Base-by-base conservation (phyloP, 1,140 invertebrate genomes). In the Triops cancriformis region DNA sequence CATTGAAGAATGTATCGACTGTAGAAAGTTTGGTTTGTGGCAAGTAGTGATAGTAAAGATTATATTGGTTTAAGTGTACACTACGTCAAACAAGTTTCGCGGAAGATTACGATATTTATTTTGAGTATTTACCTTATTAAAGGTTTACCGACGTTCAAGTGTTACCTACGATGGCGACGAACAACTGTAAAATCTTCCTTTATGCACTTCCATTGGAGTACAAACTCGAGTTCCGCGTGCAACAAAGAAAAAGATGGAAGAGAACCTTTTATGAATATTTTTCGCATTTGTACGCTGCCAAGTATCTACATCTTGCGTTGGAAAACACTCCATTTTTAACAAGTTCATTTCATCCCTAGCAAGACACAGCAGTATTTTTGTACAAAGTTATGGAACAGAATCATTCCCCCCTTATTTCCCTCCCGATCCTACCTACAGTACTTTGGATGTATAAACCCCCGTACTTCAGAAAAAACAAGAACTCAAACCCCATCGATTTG, bases 91-190 rank as follows among this genome's bases (percentile, higher is more conserved):
- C 31, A 51, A 42, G 1, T 72, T 45, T 26, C 1, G 18, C 6
- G 18, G 0, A 3, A 64, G 23, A 64, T 18, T 12, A 51, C 2
- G 51, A 12, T 76, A 18, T 64, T 12, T 26, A 27, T 9, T 51
- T 14, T 27, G n/a, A n/a, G 26, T 41, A 23, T 43, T 6, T 42
- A 43, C 23, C 9, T 31, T 64, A 73, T 10, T 10, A 74, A 4
- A 78, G 77, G 77, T 78, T 14, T 78, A 78, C 42, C 64, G 77
- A 26, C 73, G 77, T 43, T 73, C 77, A 23, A 78, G 77, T 27
- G 77, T 73, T 14, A 74, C 72, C 41, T 78, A 78, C 41, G 77
- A 78, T 26, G 77, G 77, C 73, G 77, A 78, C 43, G 77, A 78
- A 43, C 77, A 78, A 73, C 73, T 78, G 14, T 78, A 78, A 78